A percentile compares a stretch with the other conserved stretches of the same genome.
phyloP scores from a whole-genome alignment of 2,797 vertebrate species.

The Channa striata region DNA sequence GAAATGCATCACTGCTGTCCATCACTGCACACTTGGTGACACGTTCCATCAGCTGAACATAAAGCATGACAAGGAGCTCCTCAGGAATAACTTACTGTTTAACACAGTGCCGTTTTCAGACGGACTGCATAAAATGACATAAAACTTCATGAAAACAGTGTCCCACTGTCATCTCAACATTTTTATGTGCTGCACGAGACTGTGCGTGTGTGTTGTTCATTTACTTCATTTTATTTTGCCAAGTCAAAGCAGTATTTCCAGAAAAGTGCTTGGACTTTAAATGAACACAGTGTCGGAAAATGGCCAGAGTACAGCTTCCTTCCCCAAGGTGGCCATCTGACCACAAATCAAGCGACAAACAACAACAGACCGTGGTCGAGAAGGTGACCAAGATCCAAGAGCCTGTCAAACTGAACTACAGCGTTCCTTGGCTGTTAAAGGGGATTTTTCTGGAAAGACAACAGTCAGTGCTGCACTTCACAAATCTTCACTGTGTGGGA shows the following conservation, averaged over 20 bases:
- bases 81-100: slow-evolving; percentile 46
- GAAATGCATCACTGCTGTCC: slow-evolving; percentile 62
- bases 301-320: slow-evolving; percentile 2
- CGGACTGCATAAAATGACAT: slow-evolving; percentile 13
- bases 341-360: slow-evolving; percentile 25
- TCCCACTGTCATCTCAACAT: background rate
- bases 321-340: slow-evolving; percentile 17
- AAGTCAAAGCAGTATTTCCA: slow-evolving; percentile 5
- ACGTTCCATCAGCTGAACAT: slow-evolving; percentile 65
- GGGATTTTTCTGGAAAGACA: slow-evolving; percentile 57
- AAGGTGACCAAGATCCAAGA: slow-evolving; percentile 48
- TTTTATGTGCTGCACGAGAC: background rate
- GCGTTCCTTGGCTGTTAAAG: slow-evolving; percentile 42
- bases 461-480: slow-evolving; percentile 67
- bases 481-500: slow-evolving; percentile 76
- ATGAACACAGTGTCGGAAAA: background rate
- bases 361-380: background rate
- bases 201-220: slow-evolving; percentile 2
- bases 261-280: background rate
- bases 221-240: background rate
- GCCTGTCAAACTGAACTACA: slow-evolving; percentile 43
- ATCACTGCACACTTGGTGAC: slow-evolving; percentile 64
- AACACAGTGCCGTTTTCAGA: slow-evolving; percentile 26
- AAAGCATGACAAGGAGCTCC: slow-evolving; percentile 60
- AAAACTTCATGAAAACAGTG: slow-evolving; percentile 15